Evolutionary conservation across 2,113 vertebrate species (phyloP), one percentile per base, ranked within the genome.

Genomic region (Phalacrocorax brasilianus): DNA sequence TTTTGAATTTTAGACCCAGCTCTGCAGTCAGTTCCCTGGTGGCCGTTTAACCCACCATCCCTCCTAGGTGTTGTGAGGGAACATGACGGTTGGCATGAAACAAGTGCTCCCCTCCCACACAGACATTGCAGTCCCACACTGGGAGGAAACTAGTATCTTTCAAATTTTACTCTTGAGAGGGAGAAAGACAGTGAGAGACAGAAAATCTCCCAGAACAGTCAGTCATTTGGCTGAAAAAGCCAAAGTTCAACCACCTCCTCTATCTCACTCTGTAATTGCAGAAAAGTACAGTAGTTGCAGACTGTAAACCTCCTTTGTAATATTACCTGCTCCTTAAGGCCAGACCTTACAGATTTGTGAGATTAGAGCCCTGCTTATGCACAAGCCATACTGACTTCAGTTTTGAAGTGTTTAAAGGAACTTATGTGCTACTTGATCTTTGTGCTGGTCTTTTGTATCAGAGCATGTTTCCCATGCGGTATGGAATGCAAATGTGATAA

Each of bases 391-490:
- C 33, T 74, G 73, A 72, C 68, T 89, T 76, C 50, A 61, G 33
- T 83, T 93, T 90, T 86, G 30, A 83, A 86, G 68, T 67, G 8
- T 53, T 93, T 95, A 56, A 88, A 93, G 75, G 50, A 88, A 55
- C 59, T 85, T 44, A 2, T 33, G 33, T 40, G 45, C 81, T 85
- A n/a, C 67, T 85, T 85, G 81, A 88, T 83, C 71, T 91, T 90
- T 81, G 52, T 75, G 44, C 56, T 81, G 38, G 14, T 78, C 56
- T 85, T 88, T 74, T 91, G 49, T 78, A 33, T 56, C 2, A 1
- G 65, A 77, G 49, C 24, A 75, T 75, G 73, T 59, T 94, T 78
- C 33, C 59, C 4, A 1, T 77, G 76, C 58, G 40, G 28, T 30
- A n/a, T 38, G 49, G 44, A 77, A 93, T 91, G 56, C 83, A 79